Evolutionary conservation across 2,113 vertebrate genomes (phyloP).

Genomic region (Dasyornis broadbenti): DNA sequence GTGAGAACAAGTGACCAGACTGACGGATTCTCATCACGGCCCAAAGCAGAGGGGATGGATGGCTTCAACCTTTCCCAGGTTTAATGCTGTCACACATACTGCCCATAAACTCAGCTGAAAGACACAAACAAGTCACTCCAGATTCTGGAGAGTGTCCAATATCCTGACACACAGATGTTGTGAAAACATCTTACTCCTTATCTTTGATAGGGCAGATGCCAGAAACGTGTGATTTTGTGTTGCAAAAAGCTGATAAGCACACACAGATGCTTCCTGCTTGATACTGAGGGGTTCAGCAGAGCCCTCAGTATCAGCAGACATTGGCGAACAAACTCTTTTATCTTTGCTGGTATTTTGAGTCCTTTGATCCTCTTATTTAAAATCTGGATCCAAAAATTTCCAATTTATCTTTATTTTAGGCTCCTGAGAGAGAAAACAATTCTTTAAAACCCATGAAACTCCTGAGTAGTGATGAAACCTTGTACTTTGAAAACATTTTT

Average conservation of each 20-base stretch:
- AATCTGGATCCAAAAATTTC: background rate
- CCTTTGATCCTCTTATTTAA: constrained; percentile 38
- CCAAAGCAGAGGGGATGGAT: background rate
- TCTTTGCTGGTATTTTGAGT: constrained; percentile 3
- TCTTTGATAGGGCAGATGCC: background rate
- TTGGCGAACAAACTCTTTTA: background rate
- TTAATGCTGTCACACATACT: background rate
- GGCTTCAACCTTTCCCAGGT: background rate
- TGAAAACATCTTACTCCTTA: background rate
- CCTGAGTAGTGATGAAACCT: background rate
- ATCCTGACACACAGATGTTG: background rate
- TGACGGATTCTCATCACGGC: background rate
- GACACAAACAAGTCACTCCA: background rate
- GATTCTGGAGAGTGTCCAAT: background rate
- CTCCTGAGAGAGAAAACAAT: background rate
- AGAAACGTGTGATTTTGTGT: background rate
- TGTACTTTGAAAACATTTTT: background rate
- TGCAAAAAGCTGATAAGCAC: background rate
- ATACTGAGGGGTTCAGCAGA: background rate
- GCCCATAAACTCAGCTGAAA: background rate
- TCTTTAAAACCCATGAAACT: background rate
- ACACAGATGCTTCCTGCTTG: constrained; percentile 2
- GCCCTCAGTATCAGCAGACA: background rate
- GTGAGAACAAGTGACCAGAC: background rate
- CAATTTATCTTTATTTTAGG: constrained; percentile 15